These are phyloP conservation scores for Noctua pronuba DNA, from an alignment of 2,888 invertebrate species.

Conservation along the genomic window DNA sequence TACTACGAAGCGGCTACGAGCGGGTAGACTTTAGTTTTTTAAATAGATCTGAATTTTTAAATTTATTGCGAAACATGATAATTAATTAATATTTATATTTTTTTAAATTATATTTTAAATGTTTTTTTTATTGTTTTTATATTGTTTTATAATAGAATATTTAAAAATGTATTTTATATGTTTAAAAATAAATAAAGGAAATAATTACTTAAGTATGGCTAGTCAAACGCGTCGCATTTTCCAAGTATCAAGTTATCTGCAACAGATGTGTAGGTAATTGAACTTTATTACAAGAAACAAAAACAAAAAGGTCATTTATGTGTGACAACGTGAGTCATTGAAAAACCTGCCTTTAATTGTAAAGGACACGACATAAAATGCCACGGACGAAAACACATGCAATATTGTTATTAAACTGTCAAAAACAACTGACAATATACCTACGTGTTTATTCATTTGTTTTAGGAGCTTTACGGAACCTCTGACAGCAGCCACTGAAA, in stretches of 20 bases:
- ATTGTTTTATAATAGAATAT: too few species aligned
- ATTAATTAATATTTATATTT: too few species aligned
- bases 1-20: too few species aligned
- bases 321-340: conserved; percentile 32
- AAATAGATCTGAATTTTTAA: neutral
- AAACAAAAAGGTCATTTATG: conserved; percentile 25
- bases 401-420: conserved; percentile 25
- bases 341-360: conserved; percentile 29
- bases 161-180: too few species aligned
- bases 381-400: conserved; percentile 30
- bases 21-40: too few species aligned
- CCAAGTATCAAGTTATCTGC: neutral
- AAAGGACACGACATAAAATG: conserved; percentile 37
- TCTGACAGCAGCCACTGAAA: neutral
- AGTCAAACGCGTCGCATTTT: neutral
- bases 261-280: conserved; percentile 16
- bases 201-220: neutral
- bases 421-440: neutral
- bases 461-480: neutral
- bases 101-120: too few species aligned
- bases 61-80: neutral
- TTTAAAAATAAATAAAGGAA: too few species aligned
- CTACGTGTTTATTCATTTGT: neutral
- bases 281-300: conserved; percentile 12
- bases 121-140: too few species aligned